phyloP scores from a whole-genome alignment of 2,113 vertebrate genomes.

The Pseudorasbora parva region DNA sequence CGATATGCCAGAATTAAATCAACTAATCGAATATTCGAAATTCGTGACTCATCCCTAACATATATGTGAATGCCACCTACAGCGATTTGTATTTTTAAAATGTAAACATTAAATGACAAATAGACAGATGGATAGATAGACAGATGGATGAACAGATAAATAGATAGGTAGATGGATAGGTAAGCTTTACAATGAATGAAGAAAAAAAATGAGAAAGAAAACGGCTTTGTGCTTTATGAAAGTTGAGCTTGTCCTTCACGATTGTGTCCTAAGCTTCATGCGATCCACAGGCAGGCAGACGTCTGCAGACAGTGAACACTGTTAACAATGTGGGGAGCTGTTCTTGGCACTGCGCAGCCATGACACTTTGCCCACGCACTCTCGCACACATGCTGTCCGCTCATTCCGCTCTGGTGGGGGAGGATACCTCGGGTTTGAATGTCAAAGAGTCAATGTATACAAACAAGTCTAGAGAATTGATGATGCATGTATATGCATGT shows the following conservation, averaged over 20 bases:
- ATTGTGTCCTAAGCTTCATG: conserved; percentile 16
- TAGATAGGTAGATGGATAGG: background rate
- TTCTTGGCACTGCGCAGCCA: conserved; percentile 47
- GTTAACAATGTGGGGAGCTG: conserved; percentile 51
- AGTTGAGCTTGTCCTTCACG: conserved; percentile 15
- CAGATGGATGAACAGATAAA: background rate
- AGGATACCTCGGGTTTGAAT: conserved; percentile 52
- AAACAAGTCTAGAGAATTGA: conserved; percentile 49
- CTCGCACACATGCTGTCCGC: conserved; percentile 50
- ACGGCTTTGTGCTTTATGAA: background rate
- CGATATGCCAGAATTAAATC: too few species aligned
- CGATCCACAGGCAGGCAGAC: conserved; percentile 32
- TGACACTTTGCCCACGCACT: conserved; percentile 52
- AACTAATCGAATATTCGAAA: too few species aligned
- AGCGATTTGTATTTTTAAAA: too few species aligned
- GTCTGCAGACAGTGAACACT: conserved; percentile 45
- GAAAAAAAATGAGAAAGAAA: background rate
- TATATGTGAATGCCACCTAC: too few species aligned
- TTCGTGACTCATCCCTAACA: too few species aligned
- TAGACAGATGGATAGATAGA: background rate
- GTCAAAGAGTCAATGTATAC: conserved; percentile 51
- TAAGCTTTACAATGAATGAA: background rate
- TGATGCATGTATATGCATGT: background rate
- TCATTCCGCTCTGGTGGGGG: conserved; percentile 20
- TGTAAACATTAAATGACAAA: too few species aligned